A percentile compares a stretch with the other conserved stretches of the same genome.
phyloP scores from a whole-genome alignment of 2,888 invertebrate genomes.

The Cephus nigrinus region DNA sequence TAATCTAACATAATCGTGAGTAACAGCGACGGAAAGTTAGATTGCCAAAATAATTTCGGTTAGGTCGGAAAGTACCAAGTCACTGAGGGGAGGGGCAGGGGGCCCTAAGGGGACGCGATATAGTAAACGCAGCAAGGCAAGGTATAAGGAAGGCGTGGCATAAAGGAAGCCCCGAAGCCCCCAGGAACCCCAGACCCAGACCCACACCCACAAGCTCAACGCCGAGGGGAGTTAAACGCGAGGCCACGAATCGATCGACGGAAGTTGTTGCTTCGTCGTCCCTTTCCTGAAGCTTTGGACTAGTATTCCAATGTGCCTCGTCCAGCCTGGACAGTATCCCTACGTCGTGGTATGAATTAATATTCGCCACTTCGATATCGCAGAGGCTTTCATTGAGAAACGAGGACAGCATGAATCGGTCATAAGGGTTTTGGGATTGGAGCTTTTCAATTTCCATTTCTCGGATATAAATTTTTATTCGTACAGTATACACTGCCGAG shows the following conservation, averaged over 20 bases:
- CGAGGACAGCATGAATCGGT: not conserved
- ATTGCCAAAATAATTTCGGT: not conserved
- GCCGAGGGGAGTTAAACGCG: slow-evolving; percentile 37
- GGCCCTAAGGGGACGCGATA: not conserved
- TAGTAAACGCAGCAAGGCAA: not conserved
- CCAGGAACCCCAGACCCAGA: not conserved
- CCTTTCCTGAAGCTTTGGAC: not conserved
- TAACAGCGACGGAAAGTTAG: not conserved
- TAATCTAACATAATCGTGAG: not conserved
- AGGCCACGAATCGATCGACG: slow-evolving; percentile 43
- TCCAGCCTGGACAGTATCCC: not conserved
- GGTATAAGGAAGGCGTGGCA: slow-evolving; percentile 45
- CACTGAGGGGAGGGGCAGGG: not conserved
- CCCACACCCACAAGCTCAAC: not conserved
- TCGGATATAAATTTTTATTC: not conserved
- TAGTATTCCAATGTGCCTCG: not conserved
- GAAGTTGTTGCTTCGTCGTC: slow-evolving; percentile 28
- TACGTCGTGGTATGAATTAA: not conserved
- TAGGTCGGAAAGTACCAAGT: not conserved
- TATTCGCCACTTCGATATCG: not conserved
- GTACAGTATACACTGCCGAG: not conserved
- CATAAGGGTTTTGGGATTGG: not conserved
- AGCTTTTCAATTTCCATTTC: not conserved
- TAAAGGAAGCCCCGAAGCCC: slow-evolving; percentile 34
- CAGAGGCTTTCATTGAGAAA: not conserved